Evolutionary conservation across 1,140 invertebrate genomes (phyloP), one percentile per base, ranked within the genome.

Genomic region (Trachymyrmex cornetzi): DNA sequence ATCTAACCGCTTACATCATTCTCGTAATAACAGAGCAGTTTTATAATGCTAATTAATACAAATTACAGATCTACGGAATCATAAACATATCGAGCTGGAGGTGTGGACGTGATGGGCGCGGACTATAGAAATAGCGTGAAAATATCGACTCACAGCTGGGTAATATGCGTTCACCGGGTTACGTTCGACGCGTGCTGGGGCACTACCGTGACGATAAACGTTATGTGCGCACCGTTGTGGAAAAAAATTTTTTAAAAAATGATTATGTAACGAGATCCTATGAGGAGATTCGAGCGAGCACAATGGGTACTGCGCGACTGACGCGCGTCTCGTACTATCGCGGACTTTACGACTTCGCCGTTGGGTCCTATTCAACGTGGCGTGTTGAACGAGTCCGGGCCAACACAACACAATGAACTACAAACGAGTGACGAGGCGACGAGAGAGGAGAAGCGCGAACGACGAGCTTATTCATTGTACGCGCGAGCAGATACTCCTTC

Each of bases 251-350:
- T n/a, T 44, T 3, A 12, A 38, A 87, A 55, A 27, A 50, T 38
- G 27, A 81, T 88, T 82, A 87, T 67, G 79, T 89, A 90, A 90
- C 88, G 67, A 9, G 34, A 63, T 38, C 74, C 30, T 30, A 44
- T 11, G 48, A 87, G 69, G 59, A 57, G 53, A 50, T 75, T 75
- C 57, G 69, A 75, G 27, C 80, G 69, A 3, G 22, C 30, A 79
- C 59, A 66, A 77, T 85, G 22, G 34, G 5, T 77, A 64, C 3
- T 30, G 71, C 61, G 30, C 22, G 74, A 67, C 74, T 44, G 72
- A 30, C 74, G 44, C 74, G 48, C 82, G 71, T 85, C 27, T 57
- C 50, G 57, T 50, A 48, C 55, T 61, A 50, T 50, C 38, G n/a
- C 24, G 67, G 22, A 34, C 44, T 44, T 69, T 61, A 38, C 61